A percentile compares a stretch with the other conserved stretches of the same genome.
phyloP scores from a whole-genome alignment of 2,797 vertebrate genomes.

The Mormyrus hasselquistii region DNA sequence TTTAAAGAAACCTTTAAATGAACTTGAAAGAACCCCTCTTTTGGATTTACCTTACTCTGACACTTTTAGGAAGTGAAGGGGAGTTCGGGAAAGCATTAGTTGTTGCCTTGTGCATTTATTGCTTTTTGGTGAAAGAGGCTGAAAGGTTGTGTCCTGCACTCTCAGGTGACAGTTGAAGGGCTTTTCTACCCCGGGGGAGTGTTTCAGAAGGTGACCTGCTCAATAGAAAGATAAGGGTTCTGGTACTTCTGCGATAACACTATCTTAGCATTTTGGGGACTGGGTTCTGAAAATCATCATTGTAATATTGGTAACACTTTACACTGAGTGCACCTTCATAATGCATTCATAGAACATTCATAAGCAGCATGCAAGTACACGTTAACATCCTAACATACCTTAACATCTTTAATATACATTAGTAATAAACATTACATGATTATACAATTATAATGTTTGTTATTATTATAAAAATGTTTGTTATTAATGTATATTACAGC shows the following conservation, averaged over 20 bases:
- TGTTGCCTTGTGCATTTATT: conserved; percentile 22
- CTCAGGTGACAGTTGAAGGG: conserved; percentile 8
- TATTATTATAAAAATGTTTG: background rate
- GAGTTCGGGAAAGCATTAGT: background rate
- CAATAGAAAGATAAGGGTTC: background rate
- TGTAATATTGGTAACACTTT: background rate
- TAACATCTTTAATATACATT: background rate
- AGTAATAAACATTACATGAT: background rate
- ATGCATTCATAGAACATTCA: background rate
- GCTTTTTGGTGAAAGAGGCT: conserved; percentile 4
- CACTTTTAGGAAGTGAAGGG: conserved; percentile 26
- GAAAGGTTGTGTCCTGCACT: conserved; percentile 22
- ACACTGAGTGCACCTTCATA: background rate
- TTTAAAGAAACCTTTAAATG: conserved; percentile 28
- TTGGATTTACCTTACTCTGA: conserved; percentile 26
- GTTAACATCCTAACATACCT: background rate
- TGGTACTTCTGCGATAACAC: conserved; percentile 11
- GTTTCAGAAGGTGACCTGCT: conserved; percentile 27
- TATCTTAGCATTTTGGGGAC: background rate
- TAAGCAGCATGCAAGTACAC: background rate
- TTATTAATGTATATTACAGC: background rate
- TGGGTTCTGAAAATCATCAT: background rate
- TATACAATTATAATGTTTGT: background rate
- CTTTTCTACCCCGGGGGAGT: conserved; percentile 9
- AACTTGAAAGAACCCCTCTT: conserved; percentile 28